Base-by-base conservation (phyloP, 2,113 vertebrate genomes). In the Semicossyphus pulcher region DNA sequence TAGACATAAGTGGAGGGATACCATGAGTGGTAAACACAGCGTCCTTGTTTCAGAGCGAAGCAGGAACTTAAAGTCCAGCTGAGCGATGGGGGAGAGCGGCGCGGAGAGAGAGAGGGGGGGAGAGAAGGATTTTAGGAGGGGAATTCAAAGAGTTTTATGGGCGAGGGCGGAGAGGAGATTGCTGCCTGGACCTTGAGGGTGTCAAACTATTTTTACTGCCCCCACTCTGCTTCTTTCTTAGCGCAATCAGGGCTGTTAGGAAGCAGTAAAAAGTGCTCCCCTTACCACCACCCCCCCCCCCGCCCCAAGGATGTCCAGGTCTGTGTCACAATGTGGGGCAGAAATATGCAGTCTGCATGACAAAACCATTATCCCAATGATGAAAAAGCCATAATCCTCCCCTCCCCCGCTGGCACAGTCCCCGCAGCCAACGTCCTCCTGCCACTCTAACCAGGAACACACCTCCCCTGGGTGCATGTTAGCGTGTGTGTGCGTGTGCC, bases 181-280 rank as follows among this genome's bases (percentile, higher is more conserved):
- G 91, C 87, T 72, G 76, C 76, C 83, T 85, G 84, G 88, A 88
- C 91, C 86, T 91, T 87, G 76, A 92, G 92, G 87, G 92, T 93
- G 92, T 92, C 85, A 90, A 93, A 91, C 83, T 92, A 91, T 91
- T 94, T 93, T 94, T 93, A 94, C 87, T 88, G 85, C 90, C 80
- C 75, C 70, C 66, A 76, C 88, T 91, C 70, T 80, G 73, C 65
- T 75, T 82, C 68, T 86, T 86, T 86, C 81, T 76, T 29, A 70
- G 73, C 83, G 78, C 88, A 91, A 90, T 90, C 84, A 85, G 74
- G 88, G 81, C 77, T 72, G 85, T 79, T 84, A 83, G 87, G 88
- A 90, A 90, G 89, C 85, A 83, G 84, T 92, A 92, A 92, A 92
- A 83, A 68, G 57, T 41, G 69, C 42, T 69, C 67, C 67, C 74